Evolutionary conservation across 2,888 invertebrate species (phyloP), one percentile per base, ranked within the genome.

Genomic region (Pristionchus mayeri): DNA sequence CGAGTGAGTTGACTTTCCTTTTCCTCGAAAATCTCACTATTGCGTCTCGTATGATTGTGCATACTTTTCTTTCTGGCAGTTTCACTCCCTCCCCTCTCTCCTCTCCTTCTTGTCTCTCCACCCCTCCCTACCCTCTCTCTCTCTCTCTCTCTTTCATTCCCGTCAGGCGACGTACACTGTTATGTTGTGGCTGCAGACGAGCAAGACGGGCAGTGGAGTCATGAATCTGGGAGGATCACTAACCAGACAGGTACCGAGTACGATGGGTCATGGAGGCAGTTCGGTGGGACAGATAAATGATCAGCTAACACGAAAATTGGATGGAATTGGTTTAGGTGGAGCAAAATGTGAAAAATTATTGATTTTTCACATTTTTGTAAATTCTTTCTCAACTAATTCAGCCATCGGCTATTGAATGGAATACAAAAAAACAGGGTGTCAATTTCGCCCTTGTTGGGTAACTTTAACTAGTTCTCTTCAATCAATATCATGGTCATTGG

Each of bases 141-240:
- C 3, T 48, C 11, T n/a, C 87, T 21, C 27, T 24, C 67, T 67
- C 18, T 75, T 79, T 76, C 86, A 88, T 86, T 11, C 37, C 18
- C 87, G 89, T 13, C 86, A 87, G 60, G 90, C 90, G 34, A 99
- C 98, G 67, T 98, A 98, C 0, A 99, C 99, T 0, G 98, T 97
- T 0, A 99, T 99, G 98, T 94, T 99, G 86, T 99, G 99, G 99
- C 95, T 99, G 86, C 98, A 99, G 93, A 99, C 99, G 3, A 89
- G 87, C 80, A 97, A 97, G 93, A 93, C 93, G 40, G 97, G 96
- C 84, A 98, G 98, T 21, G 99, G 99, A 27, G 98, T 97, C 24
- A 98, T 99, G 98, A 99, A 98, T 94, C 95, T 99, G 84, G 99
- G 99, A 0, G 99, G 99, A 78, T 98, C 98, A 93, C 95, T 99